Base-by-base conservation (phyloP, 2,888 invertebrate genomes). In the Ennomos fuscantarius region DNA sequence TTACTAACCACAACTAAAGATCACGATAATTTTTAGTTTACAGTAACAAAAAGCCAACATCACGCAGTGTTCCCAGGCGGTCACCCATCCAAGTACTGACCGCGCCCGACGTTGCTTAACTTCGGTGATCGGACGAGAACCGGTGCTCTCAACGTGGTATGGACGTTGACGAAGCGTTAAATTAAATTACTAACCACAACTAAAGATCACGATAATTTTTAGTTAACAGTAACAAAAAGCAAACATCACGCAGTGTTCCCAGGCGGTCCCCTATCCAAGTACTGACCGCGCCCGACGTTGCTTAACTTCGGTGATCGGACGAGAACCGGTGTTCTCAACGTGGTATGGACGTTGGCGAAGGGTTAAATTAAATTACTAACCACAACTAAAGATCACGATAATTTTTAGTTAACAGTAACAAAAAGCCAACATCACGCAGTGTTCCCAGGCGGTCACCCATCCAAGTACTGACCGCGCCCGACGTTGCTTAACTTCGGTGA, bases 51-150 rank as follows among this genome's bases (percentile, higher is more conserved):
- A 79, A 78, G 79, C 77, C 79, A 81, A 81, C 78, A 67, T 69
- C 78, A 79, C 79, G 78, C 67, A 72, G 74, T 78, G 74, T 77
- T 79, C 75, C 82, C 81, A 83, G 78, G 84, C 86, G 84, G 87
- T 87, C 87, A 87, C 87, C 65, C 58, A 62, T 63, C 55, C 58
- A 60, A 64, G 87, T 87, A 87, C 87, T 87, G 82, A 87, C 81
- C 81, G 76, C 84, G 86, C 85, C 86, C 85, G 82, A 87, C 78
- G 84, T 84, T 84, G 86, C 84, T 86, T 87, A 86, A 85, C 85
- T 86, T 84, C 85, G 84, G 86, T 88, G 86, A 86, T 89, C 86
- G 84, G 87, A 87, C 86, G 86, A 86, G 85, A 87, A 86, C 84
- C 84, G 67, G 66, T 67, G 65, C 66, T 24, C 50, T 66, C 65